phyloP scores from a whole-genome alignment of 2,888 invertebrate genomes.

The Tethea ocularis region DNA sequence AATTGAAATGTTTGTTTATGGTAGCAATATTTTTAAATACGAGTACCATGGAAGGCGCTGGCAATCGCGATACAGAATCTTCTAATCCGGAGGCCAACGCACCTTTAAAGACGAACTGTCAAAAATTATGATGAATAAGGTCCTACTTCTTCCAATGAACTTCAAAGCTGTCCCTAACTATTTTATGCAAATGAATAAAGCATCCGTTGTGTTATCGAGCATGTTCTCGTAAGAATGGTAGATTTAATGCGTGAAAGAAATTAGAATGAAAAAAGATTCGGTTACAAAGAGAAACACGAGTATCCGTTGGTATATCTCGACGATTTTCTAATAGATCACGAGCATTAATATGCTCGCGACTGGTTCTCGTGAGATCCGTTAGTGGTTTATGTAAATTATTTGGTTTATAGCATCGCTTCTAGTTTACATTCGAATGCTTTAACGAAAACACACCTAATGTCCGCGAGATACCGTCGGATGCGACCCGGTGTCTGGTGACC shows the following conservation, averaged over 20 bases:
- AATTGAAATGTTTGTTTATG: too few species aligned
- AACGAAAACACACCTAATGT: conserved; percentile 50
- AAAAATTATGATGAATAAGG: not conserved
- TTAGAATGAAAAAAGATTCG: conserved; percentile 66
- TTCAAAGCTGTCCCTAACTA: not conserved
- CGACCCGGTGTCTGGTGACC: conserved; percentile 19
- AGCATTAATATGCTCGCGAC: conserved; percentile 75
- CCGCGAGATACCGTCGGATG: conserved; percentile 29
- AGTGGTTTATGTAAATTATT: conserved; percentile 81
- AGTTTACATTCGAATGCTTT: conserved; percentile 73
- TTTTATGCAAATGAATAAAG: conserved; percentile 49
- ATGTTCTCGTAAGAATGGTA: conserved; percentile 43
- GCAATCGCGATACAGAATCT: too few species aligned
- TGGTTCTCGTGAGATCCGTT: conserved; percentile 81
- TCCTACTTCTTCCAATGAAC: not conserved
- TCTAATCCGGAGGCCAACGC: too few species aligned
- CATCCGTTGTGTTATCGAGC: conserved; percentile 45
- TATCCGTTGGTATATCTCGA: conserved; percentile 54
- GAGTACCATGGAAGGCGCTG: too few species aligned
- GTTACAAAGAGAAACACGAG: conserved; percentile 57
- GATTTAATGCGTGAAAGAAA: conserved; percentile 58
- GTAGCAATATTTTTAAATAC: too few species aligned
- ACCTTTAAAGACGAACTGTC: not conserved
- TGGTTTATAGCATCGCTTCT: conserved; percentile 73
- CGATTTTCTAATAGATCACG: conserved; percentile 83